Evolutionary conservation across 1,140 invertebrate species (phyloP), one percentile per base, ranked within the genome.

Genomic region (Cydia fagiglandana): DNA sequence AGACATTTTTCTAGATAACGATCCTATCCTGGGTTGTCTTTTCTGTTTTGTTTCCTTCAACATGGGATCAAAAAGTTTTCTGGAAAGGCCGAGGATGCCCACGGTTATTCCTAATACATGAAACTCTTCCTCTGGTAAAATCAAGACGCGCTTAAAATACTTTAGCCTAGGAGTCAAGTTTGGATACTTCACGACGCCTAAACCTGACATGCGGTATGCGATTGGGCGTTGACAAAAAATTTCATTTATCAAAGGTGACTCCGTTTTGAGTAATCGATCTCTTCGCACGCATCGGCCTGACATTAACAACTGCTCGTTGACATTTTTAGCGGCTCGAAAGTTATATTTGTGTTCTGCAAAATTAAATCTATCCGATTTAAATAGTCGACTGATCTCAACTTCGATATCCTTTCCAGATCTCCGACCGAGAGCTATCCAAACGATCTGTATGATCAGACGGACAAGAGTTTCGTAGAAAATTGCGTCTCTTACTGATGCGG

Each of bases 341-440:
- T 79, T 75, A 53, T 80, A 50, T 53, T 73, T 88, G 66, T 93
- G 90, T 28, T 88, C 79, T 6, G 82, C 79, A 7, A 85, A 77
- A 81, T 94, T 95, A 78, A 93, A 95, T 66, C 84, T 81, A 17
- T 93, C 86, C 0, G 94, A 94, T 83, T 94, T 93, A 45, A 95
- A 91, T 28, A 95, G 75, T 79, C 94, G 88, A 78, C 94, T 92
- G 61, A 94, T 81, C 87, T 95, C 94, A 15, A 92, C 73, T 88
- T 95, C 94, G 17, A 76, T 86, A 85, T 85, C 94, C 56, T 95
- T 94, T 50, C 94, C 79, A 76, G 93, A 82, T 82, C 94, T 94
- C 45, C 94, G 85, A 34, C 92, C 86, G n/a, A 95, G 85, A 12
- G 94, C 93, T 74, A 95, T 92, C 94, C 95, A 95, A 12, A 94